These are phyloP conservation scores for Mastomys coucha DNA, from an alignment of 2,113 vertebrate species.

Conservation along the genomic window DNA sequence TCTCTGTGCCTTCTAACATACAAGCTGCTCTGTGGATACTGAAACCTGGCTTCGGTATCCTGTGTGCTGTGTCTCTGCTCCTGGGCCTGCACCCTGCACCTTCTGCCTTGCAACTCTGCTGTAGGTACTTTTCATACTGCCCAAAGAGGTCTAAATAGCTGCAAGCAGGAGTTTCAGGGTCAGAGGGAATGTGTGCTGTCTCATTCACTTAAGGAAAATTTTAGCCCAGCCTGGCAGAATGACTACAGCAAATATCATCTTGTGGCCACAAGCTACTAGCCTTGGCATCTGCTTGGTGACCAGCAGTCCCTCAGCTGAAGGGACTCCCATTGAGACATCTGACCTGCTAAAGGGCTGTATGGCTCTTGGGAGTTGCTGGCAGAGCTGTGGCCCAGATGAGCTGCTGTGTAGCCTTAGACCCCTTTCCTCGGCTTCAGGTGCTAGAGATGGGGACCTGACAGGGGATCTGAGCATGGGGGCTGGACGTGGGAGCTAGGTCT, in stretches of 20 bases:
- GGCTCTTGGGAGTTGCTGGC: neutral
- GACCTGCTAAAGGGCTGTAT: neutral
- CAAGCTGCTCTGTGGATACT: neutral
- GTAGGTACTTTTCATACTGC: fast-evolving
- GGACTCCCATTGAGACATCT: too few relatives aligned
- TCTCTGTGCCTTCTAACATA: neutral
- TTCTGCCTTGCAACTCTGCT: neutral
- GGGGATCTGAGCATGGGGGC: neutral
- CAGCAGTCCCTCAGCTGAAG: neutral
- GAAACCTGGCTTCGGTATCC: neutral
- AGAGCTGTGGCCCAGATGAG: neutral
- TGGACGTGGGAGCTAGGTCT: neutral
- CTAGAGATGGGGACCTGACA: too few relatives aligned
- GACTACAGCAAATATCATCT: neutral
- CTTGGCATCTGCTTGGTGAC: neutral
- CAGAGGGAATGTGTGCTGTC: neutral
- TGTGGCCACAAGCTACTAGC: neutral
- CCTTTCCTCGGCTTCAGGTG: neutral
- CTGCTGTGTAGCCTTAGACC: too few relatives aligned
- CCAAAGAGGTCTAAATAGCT: neutral
- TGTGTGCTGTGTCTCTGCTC: neutral
- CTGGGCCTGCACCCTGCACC: neutral
- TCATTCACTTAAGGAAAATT: neutral
- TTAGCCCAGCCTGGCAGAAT: neutral
- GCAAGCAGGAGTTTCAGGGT: neutral